Evolutionary conservation across 2,888 invertebrate species (phyloP).

Genomic region (Mayetiola destructor): DNA sequence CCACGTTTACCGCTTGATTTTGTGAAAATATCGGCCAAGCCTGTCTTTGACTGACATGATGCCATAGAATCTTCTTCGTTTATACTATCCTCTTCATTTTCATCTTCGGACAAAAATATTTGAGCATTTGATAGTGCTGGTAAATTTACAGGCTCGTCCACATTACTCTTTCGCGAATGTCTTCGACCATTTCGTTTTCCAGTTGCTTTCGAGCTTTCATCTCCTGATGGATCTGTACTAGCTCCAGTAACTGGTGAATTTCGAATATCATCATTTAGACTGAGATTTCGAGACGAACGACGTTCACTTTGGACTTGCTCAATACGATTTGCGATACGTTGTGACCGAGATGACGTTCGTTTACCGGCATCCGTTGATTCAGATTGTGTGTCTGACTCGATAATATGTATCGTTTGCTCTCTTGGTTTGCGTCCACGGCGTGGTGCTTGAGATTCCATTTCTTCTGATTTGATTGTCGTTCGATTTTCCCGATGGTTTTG

Average conservation of each 20-base stretch:
- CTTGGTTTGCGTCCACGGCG: slow-evolving; percentile 6
- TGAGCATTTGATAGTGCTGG: background rate
- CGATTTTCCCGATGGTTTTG: background rate
- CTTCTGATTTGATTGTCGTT: background rate
- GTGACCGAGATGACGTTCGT: background rate
- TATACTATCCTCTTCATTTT: background rate
- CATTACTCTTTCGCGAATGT: background rate
- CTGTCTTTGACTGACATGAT: background rate
- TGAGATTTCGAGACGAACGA: slow-evolving; percentile 26
- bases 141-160: background rate
- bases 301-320: slow-evolving; percentile 17
- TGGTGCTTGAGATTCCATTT: background rate
- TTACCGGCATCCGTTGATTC: slow-evolving; percentile 16
- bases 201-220: background rate
- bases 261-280: background rate
- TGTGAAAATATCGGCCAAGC: background rate
- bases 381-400: slow-evolving; percentile 16
- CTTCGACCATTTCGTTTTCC: background rate
- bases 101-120: slow-evolving; percentile 11
- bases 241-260: slow-evolving; percentile 1
- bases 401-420: background rate
- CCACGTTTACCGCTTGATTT: slow-evolving; percentile 6
- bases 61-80: background rate
- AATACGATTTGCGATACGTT: background rate
- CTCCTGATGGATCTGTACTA: slow-evolving; percentile 12